Base-by-base conservation (phyloP, 2,888 invertebrate species). In the Heliconius erato region DNA sequence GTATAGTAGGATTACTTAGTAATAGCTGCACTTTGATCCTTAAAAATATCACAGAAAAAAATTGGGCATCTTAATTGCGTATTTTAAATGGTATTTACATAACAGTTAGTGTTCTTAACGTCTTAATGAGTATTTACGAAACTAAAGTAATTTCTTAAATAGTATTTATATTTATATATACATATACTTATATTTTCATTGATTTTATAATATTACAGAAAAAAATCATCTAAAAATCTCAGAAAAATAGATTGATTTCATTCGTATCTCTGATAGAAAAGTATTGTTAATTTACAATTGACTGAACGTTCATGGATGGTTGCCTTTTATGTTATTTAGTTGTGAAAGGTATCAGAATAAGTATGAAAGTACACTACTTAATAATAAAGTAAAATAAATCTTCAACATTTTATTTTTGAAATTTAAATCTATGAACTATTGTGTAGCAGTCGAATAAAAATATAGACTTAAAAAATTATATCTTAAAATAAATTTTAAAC, bases 71-170 rank as follows among this genome's bases (percentile, higher is more conserved):
- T 78, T 80, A 80, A 82, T 59, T 67, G 44, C 84, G 83, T 72
- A 84, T 85, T 84, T 85, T 85, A 85, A 82, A 81, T 85, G 83
- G 84, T 86, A 86, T 84, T 87, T 87, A 89, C 89, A 90, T 91
- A 92, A 91, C 92, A 89, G 91, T 88, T 90, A 91, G 91, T 88
- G 87, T 88, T 90, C 89, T 82, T 90, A 90, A 91, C 89, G 90
- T 91, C 87, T 86, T 87, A 85, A 90, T 90, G 89, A 91, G 89
- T 87, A 83, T 92, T 35, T 89, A 88, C 85, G 88, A 89, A 90
- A 35, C 35, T 0, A 35, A 91, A 89, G 87, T 87, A 86, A 86
- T 89, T 90, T 90, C 89, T 89, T 88, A 89, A 90, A 79, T 79
- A 68, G 44, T 76, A 67, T 78, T 80, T 74, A 74, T 74, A 71